Percentiles rank a stretch among this genome's conserved stretches.
Evolutionary conservation across 2,888 invertebrate species (phyloP).

Genomic region (Dendrolimus pini): DNA sequence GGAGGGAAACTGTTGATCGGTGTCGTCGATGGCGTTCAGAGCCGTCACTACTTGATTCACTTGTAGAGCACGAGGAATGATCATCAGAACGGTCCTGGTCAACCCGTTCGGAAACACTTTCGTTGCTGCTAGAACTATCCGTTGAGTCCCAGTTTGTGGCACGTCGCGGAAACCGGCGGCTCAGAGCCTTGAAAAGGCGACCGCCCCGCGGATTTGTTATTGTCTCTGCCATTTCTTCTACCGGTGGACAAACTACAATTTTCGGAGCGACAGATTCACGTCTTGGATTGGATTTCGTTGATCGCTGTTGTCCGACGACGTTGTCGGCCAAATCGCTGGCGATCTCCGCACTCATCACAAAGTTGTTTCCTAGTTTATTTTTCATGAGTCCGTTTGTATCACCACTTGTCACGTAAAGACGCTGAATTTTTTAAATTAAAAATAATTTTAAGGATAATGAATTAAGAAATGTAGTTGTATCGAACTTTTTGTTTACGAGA

Average conservation of each 20-base stretch:
- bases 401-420: conserved; percentile 19
- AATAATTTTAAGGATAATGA: conserved; percentile 26
- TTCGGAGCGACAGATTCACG: conserved; percentile 57
- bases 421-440: conserved; percentile 14
- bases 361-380: conserved; percentile 50
- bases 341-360: conserved; percentile 50
- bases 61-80: conserved; percentile 73
- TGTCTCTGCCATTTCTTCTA: conserved; percentile 73
- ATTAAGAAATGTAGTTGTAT: background rate
- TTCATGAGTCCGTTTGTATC: conserved; percentile 48
- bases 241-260: conserved; percentile 68
- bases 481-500: conserved; percentile 40
- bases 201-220: conserved; percentile 76
- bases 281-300: conserved; percentile 32
- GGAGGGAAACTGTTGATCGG: conserved; percentile 80
- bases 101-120: conserved; percentile 54
- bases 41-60: conserved; percentile 80
- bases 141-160: conserved; percentile 58
- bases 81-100: conserved; percentile 44
- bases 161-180: conserved; percentile 77
- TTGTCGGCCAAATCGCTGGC: conserved; percentile 45
- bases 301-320: conserved; percentile 32
- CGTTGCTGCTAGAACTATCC: conserved; percentile 65
- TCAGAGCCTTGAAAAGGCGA: conserved; percentile 80
- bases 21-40: conserved; percentile 66